Evolutionary conservation across 2,888 invertebrate species (phyloP).

Genomic region (Acheta domesticus): DNA sequence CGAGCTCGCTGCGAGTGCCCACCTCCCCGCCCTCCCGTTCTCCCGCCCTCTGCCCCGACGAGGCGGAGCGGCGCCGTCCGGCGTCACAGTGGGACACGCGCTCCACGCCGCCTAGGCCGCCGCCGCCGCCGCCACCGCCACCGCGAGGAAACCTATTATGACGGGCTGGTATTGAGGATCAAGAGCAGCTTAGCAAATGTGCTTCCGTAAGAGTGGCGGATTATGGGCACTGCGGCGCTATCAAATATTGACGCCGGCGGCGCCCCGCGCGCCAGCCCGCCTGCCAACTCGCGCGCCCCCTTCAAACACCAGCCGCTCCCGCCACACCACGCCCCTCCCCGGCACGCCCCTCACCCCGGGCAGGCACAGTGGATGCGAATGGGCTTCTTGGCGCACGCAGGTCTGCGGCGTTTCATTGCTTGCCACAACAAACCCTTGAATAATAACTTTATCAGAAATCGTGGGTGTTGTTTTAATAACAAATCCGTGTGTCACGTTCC

Average conservation of each 20-base stretch:
- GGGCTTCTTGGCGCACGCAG: too few relatives aligned
- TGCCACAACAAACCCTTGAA: too few relatives aligned
- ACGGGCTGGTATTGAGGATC: neutral
- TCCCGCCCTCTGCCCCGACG: too few relatives aligned
- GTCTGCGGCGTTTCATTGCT: too few relatives aligned
- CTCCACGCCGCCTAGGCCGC: neutral
- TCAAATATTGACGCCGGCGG: neutral
- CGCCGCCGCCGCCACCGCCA: neutral
- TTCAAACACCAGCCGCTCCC: neutral
- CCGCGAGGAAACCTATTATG: constrained; percentile 18
- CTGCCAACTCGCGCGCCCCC: neutral
- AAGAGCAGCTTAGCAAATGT: neutral
- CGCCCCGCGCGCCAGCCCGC: neutral
- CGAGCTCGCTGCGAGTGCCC: too few relatives aligned
- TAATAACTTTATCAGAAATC: too few relatives aligned
- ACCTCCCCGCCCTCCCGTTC: too few relatives aligned
- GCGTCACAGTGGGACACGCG: neutral
- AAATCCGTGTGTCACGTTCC: too few relatives aligned
- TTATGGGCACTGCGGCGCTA: neutral
- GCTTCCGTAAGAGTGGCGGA: neutral
- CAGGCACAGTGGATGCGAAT: too few relatives aligned
- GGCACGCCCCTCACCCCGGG: neutral
- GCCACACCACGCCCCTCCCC: neutral
- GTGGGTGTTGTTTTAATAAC: too few relatives aligned
- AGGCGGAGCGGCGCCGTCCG: too few relatives aligned